Percentiles rank a stretch among this genome's conserved stretches.
phyloP scores from a whole-genome alignment of 2,113 vertebrate species.

The Pionites leucogaster region DNA sequence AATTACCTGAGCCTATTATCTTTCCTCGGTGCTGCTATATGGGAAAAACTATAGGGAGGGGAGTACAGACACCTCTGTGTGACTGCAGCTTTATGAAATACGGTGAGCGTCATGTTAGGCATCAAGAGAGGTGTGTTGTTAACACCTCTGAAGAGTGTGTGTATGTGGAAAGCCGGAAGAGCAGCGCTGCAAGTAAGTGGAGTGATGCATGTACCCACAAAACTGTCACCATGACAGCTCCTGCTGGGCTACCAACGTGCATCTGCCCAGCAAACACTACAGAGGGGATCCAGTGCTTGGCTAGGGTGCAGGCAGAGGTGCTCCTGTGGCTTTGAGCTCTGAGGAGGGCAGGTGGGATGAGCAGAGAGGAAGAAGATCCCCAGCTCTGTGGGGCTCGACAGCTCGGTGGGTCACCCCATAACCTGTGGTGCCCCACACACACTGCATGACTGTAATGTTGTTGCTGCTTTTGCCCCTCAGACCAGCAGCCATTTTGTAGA shows the following conservation, averaged over 20 bases:
- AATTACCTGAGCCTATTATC: conserved; percentile 29
- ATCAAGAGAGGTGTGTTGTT: not conserved
- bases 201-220: not conserved
- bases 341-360: not conserved
- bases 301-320: not conserved
- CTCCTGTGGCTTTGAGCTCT: not conserved
- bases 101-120: accelerated
- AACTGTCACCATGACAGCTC: accelerated
- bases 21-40: not conserved
- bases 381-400: accelerated
- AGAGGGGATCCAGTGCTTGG: not conserved
- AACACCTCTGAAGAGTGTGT: not conserved
- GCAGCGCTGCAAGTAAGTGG: not conserved
- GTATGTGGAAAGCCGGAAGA: not conserved
- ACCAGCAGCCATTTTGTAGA: not conserved
- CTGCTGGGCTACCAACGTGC: accelerated
- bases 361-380: not conserved
- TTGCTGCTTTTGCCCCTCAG: not conserved
- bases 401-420: not conserved
- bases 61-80: not conserved
- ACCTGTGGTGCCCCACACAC: not conserved
- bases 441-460: not conserved
- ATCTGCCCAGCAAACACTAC: not conserved
- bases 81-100: not conserved
- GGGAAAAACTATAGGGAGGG: not conserved